These are phyloP conservation scores for Temnopleurus reevesii DNA, from an alignment of 53 echinoderm and acorn worm genomes.

Conservation along the genomic window DNA sequence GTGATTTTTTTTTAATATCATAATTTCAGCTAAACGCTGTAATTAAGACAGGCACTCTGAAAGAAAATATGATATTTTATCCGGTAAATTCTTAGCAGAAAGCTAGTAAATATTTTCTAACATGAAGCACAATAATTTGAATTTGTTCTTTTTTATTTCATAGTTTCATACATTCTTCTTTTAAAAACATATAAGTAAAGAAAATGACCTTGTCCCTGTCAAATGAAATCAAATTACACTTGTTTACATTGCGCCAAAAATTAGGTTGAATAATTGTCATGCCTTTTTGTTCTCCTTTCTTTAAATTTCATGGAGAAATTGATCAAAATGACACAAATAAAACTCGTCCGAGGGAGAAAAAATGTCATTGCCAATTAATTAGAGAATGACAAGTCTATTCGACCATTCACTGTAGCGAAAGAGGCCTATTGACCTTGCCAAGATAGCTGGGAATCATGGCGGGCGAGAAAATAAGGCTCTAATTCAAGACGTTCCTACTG, in stretches of 20 bases:
- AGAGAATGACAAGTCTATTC: constrained; percentile 40
- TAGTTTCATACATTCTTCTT: too few relatives aligned
- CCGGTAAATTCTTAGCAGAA: too few relatives aligned
- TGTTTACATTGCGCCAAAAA: constrained; percentile 6
- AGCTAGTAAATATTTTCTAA: too few relatives aligned
- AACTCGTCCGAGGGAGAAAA: not conserved
- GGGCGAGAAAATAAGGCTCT: not conserved
- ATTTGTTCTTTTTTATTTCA: too few relatives aligned
- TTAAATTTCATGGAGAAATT: not conserved
- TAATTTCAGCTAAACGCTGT: too few relatives aligned
- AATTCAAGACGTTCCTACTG: not conserved
- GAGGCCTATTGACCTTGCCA: constrained; percentile 11
- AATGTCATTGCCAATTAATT: constrained; percentile 37
- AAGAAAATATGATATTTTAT: too few relatives aligned
- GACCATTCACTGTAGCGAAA: not conserved
- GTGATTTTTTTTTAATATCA: too few relatives aligned
- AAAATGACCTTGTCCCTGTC: not conserved
- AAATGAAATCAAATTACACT: not conserved
- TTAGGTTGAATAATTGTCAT: constrained; percentile 22
- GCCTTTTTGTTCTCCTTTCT: not conserved
- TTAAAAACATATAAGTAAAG: too few relatives aligned
- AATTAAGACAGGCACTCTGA: too few relatives aligned
- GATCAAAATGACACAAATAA: not conserved
- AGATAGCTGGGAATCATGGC: not conserved
- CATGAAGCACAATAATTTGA: too few relatives aligned